These are phyloP conservation scores for Aelia acuminata DNA, from an alignment of 2,888 invertebrate genomes.

Conservation along the genomic window DNA sequence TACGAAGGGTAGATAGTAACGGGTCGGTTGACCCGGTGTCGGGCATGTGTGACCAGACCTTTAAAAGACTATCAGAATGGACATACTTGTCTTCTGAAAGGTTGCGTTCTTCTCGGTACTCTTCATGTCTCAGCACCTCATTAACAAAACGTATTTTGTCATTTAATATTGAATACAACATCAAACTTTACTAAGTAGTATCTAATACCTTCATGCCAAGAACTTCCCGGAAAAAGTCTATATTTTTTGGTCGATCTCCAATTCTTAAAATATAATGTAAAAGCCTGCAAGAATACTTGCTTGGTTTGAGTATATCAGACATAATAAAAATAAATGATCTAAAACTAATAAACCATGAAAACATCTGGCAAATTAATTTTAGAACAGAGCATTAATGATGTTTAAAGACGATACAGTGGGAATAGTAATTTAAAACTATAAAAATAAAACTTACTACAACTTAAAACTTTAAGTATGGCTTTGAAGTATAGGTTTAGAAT, in stretches of 20 bases:
- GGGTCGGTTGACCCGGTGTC: no score
- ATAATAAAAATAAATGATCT: not conserved
- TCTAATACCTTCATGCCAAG: conserved; percentile 92
- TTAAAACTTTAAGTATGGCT: no score
- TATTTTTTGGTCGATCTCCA: conserved; percentile 87
- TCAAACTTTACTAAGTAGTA: conserved; percentile 61
- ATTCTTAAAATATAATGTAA: conserved; percentile 98
- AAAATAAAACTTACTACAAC: no score
- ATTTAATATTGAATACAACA: not conserved
- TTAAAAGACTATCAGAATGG: not conserved
- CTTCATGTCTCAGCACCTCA: conserved; percentile 94
- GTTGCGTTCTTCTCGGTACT: conserved; percentile 96
- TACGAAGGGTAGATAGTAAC: no score
- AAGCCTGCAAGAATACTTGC: not conserved
- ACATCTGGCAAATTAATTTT: not conserved
- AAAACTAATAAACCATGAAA: not conserved
- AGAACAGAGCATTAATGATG: not conserved
- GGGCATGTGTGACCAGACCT: no score
- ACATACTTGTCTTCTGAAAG: conserved; percentile 96
- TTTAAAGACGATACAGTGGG: no score
- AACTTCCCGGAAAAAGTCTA: conserved; percentile 89
- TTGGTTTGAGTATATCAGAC: not conserved
- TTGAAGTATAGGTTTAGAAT: no score
- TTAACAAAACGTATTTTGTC: conserved; percentile 62
- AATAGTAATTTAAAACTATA: no score